These are phyloP conservation scores for Antheraea assamensis DNA, from an alignment of 2,888 invertebrate species.

Conservation along the genomic window DNA sequence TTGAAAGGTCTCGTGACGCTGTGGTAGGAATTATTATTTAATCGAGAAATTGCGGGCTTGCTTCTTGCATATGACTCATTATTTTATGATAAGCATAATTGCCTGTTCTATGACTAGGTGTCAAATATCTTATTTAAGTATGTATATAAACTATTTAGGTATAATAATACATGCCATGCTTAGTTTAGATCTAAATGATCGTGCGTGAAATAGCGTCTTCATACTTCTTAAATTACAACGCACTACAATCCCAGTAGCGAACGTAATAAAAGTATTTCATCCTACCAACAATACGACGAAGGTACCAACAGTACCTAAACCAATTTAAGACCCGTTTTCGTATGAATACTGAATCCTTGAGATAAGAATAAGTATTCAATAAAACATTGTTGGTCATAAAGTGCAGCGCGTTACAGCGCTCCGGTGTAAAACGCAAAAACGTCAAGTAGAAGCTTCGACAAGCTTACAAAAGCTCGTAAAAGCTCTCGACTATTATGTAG, in stretches of 20 bases:
- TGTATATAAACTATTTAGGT: no score
- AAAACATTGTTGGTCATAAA: slow-evolving; percentile 71
- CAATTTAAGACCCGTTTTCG: slow-evolving; percentile 51
- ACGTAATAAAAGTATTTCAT: slow-evolving; percentile 52
- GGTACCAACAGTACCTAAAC: slow-evolving; percentile 49
- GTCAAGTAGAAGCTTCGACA: slow-evolving; percentile 76
- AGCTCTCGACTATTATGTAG: slow-evolving; percentile 81
- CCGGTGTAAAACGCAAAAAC: slow-evolving; percentile 73
- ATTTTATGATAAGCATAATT: no score
- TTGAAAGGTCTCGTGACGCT: no score
- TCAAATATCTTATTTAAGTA: no score
- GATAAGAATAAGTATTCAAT: slow-evolving; percentile 72
- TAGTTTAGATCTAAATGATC: no score
- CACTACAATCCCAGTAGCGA: background rate
- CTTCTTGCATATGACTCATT: no score
- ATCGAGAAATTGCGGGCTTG: no score
- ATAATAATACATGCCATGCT: no score
- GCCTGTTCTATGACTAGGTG: no score
- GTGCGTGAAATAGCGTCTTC: background rate
- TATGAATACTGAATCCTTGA: slow-evolving; percentile 55
- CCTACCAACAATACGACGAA: slow-evolving; percentile 56
- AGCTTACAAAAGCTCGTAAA: slow-evolving; percentile 82
- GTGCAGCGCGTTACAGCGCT: slow-evolving; percentile 53
- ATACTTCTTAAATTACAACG: background rate
- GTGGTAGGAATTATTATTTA: no score